These are phyloP conservation scores for Pristionchus entomophagus DNA, from an alignment of 2,888 invertebrate species.

Conservation along the genomic window DNA sequence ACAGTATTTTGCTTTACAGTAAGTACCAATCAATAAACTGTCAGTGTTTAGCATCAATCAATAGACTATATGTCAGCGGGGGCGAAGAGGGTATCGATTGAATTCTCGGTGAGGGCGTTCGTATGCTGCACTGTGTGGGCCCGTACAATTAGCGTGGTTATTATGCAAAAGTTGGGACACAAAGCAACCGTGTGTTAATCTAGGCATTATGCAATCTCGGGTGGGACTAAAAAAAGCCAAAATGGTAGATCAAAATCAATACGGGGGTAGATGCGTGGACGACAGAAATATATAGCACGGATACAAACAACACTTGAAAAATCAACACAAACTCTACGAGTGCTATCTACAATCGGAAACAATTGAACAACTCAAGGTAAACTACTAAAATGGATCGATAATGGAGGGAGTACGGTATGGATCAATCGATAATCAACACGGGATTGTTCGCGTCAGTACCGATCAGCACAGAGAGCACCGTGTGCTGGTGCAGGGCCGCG, in stretches of 20 bases:
- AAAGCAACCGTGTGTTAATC: background rate
- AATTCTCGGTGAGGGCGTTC: background rate
- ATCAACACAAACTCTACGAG: background rate
- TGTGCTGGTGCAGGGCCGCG: conserved; percentile 70
- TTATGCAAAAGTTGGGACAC: background rate
- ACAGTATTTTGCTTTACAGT: background rate
- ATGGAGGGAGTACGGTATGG: background rate
- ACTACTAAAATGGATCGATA: background rate
- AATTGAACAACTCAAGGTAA: background rate
- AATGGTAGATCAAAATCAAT: background rate
- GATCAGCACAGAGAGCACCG: conserved; percentile 64
- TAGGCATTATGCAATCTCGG: background rate
- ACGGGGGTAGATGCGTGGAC: background rate
- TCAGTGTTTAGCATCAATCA: too few species aligned
- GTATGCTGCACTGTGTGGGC: background rate
- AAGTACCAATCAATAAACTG: too few species aligned
- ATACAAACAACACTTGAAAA: too few species aligned
- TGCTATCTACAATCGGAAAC: too few species aligned
- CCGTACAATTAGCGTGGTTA: conserved; percentile 7
- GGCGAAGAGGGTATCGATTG: conserved; percentile 3
- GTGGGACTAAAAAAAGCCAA: background rate
- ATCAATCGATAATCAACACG: conserved; percentile 53
- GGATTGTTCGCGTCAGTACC: conserved; percentile 70
- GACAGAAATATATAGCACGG: too few species aligned
- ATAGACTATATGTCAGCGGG: background rate